phyloP scores from a whole-genome alignment of 1,140 invertebrate species.

The Solenopsis fugax region DNA sequence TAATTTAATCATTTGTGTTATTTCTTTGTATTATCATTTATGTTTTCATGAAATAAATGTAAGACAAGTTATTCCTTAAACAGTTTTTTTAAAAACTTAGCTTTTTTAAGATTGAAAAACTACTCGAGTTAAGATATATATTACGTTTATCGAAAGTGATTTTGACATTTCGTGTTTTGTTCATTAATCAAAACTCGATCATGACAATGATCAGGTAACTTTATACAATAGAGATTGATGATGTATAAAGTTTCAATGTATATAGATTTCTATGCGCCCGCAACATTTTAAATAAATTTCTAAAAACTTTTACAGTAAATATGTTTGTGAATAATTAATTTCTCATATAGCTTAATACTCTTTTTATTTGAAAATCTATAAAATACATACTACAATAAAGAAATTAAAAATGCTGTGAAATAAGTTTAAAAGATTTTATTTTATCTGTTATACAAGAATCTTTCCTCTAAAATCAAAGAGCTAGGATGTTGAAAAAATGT shows the following conservation, averaged over 20 bases:
- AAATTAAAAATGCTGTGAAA: neutral
- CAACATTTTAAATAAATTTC: conserved; percentile 17
- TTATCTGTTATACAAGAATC: neutral
- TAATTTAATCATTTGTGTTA: neutral
- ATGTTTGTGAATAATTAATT: neutral
- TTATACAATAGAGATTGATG: neutral
- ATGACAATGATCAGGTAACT: conserved; percentile 3
- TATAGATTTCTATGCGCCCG: neutral
- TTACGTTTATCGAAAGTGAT: neutral
- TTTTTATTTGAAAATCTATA: neutral
- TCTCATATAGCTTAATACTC: neutral
- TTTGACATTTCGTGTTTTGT: neutral
- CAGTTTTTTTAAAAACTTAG: neutral
- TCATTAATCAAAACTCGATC: conserved; percentile 28
- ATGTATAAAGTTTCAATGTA: conserved; percentile 24
- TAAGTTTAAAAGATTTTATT: neutral
- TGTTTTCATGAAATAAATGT: neutral
- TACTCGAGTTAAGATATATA: neutral
- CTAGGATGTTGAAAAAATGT: neutral
- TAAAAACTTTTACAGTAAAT: neutral
- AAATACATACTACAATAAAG: neutral
- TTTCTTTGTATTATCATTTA: neutral
- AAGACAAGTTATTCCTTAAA: neutral
- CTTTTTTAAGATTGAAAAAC: neutral
- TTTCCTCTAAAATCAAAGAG: neutral